Evolutionary conservation across 2,888 invertebrate genomes (phyloP), one percentile per base, ranked within the genome.

Genomic region (Dolomedes plantarius): DNA sequence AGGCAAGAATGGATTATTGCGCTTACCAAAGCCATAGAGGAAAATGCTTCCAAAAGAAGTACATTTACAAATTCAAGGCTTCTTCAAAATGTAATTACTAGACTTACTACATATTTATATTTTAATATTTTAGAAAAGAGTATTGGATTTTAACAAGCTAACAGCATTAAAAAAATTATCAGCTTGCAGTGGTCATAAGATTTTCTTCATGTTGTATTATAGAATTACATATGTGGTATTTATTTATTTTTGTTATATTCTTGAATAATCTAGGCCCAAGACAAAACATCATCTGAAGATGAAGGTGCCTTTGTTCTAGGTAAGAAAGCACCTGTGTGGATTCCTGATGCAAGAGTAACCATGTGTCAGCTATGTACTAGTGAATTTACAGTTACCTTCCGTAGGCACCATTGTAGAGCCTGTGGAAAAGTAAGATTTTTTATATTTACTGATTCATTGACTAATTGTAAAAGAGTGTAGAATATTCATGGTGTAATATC

Each of bases 361-460:
- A 94, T 93, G 92, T 94, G 94, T 90, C 94, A 94, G 92, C 90
- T 93, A 32, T 94, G 94, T 90, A 93, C 93, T 13, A 92, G 92
- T 16, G 93, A 93, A 89, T 94, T 94, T 90, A 94, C 94, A 0
- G 92, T 94, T 13, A 93, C 94, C 88, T 94, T 93, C 90, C 92
- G 94, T 80, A 92, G 94, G 87, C 94, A 94, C 90, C 94, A 94
- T 90, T 94, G 94, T 89, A 91, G 94, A 88, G 93, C 94, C 41
- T 94, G 94, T 91, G 94, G 94, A 79, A 93, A 94, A 91, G 94
- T 94, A 90, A 91, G 91, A 67, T 64, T 50, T n/a, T 39, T n/a
- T 2, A 29, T 23, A 27, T 29, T 62, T 36, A 9, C 9, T 36
- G 36, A 36, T 36, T n/a, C n/a, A n/a, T n/a, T n/a, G n/a, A n/a